A percentile compares a stretch with the other conserved stretches of the same genome.
Evolutionary conservation across 2,113 vertebrate species (phyloP).

Genomic region (Pteruthius melanotis): DNA sequence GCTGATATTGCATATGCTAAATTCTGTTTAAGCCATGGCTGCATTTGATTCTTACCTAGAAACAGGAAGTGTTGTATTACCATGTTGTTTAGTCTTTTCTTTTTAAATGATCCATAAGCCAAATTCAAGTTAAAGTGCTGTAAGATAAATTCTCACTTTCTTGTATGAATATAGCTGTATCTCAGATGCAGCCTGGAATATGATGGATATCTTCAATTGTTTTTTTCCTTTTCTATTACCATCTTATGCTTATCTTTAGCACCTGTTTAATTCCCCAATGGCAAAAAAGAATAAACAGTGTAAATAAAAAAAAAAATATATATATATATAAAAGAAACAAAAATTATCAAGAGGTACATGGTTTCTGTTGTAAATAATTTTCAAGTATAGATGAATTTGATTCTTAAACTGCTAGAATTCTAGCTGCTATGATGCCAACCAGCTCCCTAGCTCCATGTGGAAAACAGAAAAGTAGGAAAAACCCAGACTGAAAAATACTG

Average conservation of each 20-base stretch:
- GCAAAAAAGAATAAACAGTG: not conserved
- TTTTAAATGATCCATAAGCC: not conserved
- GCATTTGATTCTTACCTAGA: not conserved
- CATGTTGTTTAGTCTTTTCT: not conserved
- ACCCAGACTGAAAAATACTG: not conserved
- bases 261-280: not conserved
- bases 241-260: not conserved
- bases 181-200: not conserved
- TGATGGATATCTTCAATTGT: not conserved
- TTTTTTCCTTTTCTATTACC: not conserved
- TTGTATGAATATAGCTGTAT: not conserved
- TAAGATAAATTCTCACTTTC: not conserved
- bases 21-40: not conserved
- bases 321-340: not conserved
- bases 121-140: not conserved
- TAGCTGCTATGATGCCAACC: not conserved
- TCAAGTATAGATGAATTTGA: not conserved
- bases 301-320: not conserved
- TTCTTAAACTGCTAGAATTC: not conserved
- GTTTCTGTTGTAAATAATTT: not conserved
- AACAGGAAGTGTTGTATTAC: not conserved
- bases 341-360: not conserved
- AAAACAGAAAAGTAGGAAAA: constrained; percentile 13
- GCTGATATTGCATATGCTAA: not conserved
- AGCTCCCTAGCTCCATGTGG: not conserved